Percentiles rank a stretch among this genome's conserved stretches.
Evolutionary conservation across 1,140 invertebrate species (phyloP).

Genomic region (Ditylenchus dipsaci): DNA sequence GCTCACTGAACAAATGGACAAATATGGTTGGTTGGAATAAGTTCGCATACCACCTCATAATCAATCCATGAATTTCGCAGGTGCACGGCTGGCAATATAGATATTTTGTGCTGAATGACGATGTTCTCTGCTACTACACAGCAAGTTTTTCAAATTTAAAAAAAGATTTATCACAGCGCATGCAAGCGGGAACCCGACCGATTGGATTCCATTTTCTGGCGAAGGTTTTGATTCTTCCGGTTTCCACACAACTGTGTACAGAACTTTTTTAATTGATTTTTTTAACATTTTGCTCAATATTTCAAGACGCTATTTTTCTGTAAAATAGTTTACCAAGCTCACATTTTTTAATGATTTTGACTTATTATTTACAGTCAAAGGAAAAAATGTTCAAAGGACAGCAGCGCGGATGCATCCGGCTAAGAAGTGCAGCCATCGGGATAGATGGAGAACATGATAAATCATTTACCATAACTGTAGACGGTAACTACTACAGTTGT

Average conservation of each 20-base stretch:
- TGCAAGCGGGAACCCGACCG: no score
- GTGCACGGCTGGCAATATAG: slow-evolving; percentile 98
- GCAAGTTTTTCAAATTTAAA: slow-evolving; percentile 61
- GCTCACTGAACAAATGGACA: slow-evolving; percentile 98
- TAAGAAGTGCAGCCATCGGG: slow-evolving; percentile 82
- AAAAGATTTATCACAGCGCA: no score
- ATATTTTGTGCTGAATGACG: slow-evolving; percentile 88
- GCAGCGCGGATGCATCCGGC: slow-evolving; percentile 80
- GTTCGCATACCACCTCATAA: no score
- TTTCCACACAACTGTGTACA: no score
- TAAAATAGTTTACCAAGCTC: neutral
- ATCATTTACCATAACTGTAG: slow-evolving; percentile 96
- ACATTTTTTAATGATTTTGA: no score
- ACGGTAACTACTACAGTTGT: slow-evolving; percentile 65
- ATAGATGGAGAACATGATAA: slow-evolving; percentile 98
- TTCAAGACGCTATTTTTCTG: neutral
- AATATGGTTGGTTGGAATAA: slow-evolving; percentile 99
- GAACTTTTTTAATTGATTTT: slow-evolving; percentile 14
- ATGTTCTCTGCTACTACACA: slow-evolving; percentile 59
- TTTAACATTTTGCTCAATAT: slow-evolving; percentile 3
- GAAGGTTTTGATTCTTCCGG: no score
- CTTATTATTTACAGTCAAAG: slow-evolving; percentile 62
- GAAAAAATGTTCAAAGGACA: slow-evolving; percentile 97
- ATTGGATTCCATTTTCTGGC: no score
- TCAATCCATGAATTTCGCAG: no score